Base-by-base conservation (phyloP, 2,888 invertebrate genomes). In the Agriopis marginaria region DNA sequence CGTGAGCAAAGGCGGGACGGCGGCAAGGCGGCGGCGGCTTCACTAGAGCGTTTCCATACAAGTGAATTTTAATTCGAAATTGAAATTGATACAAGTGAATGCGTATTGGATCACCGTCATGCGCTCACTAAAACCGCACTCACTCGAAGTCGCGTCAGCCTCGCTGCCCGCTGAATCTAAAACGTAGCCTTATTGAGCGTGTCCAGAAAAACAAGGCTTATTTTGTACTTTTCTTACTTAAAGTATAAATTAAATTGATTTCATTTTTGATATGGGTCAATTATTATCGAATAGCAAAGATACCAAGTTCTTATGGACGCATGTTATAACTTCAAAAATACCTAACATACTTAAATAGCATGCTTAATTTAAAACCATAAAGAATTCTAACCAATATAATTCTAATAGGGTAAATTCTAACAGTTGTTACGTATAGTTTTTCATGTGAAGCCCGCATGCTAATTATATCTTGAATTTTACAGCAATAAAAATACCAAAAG, bases 401-500 rank as follows among this genome's bases (percentile, higher is more conserved):
- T 23, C 49, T 55, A 68, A 45, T 10, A 23, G 45, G 11, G 32
- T 11, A 64, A 55, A 61, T 51, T 47, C 55, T 49, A 68, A 23
- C 44, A 53, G 44, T 32, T 3, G 32, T 54, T 23, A 54, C 47
- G 12, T 42, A 1, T 8, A n/a, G 10, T 55, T 40, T 39, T 60
- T 54, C 9, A 50, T 17, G 11, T 44, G 44, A 58, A 63, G 23
- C 63, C 59, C 63, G 54, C 70, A 63, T 70, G 70, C 66, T 62
- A 49, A 56, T 49, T 42, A 61, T 11, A 54, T 9, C 7, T 23
- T 12, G 39, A 42, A n/a, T 47, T 60, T 53, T 59, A 65, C 17
- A 50, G 7, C 56, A 64, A 59, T 71, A 71, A 67, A 73, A 69
- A 69, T 69, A 32, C 63, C 62, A 51, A n/a, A n/a, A 44, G 12